A percentile compares a stretch with the other conserved stretches of the same genome.
phyloP scores from a whole-genome alignment of 2,888 invertebrate genomes.

The Melinaea menophilus region DNA sequence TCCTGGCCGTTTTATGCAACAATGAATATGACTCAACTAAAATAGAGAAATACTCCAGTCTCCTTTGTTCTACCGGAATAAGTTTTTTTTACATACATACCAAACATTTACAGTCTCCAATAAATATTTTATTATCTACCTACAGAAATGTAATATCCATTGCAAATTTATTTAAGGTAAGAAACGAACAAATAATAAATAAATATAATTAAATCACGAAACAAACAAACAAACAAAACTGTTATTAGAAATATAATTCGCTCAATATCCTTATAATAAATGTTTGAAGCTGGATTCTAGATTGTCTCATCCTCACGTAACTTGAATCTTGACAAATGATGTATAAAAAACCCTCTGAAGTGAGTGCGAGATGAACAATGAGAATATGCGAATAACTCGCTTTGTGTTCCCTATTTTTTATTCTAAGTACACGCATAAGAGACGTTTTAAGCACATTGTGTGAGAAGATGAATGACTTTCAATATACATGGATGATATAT shows the following conservation, averaged over 20 bases:
- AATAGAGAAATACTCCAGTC: no score
- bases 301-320: slow-evolving; percentile 9
- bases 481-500: not conserved
- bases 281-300: not conserved
- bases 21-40: no score
- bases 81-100: no score
- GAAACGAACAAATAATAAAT: no score
- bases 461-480: not conserved
- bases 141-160: no score
- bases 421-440: slow-evolving; percentile 6
- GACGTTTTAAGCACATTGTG: not conserved
- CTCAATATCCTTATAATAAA: not conserved
- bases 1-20: no score
- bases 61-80: no score
- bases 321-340: slow-evolving; percentile 15
- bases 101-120: no score
- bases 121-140: no score
- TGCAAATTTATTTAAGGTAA: no score
- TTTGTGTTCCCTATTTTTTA: slow-evolving; percentile 4
- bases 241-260: not conserved
- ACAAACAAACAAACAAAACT: not conserved
- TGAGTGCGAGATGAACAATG: slow-evolving; percentile 3
- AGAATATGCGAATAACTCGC: not conserved
- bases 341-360: slow-evolving; percentile 11
- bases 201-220: no score